These are phyloP conservation scores for Toxotes chatareus DNA, from an alignment of 2,113 vertebrate species.

Conservation along the genomic window DNA sequence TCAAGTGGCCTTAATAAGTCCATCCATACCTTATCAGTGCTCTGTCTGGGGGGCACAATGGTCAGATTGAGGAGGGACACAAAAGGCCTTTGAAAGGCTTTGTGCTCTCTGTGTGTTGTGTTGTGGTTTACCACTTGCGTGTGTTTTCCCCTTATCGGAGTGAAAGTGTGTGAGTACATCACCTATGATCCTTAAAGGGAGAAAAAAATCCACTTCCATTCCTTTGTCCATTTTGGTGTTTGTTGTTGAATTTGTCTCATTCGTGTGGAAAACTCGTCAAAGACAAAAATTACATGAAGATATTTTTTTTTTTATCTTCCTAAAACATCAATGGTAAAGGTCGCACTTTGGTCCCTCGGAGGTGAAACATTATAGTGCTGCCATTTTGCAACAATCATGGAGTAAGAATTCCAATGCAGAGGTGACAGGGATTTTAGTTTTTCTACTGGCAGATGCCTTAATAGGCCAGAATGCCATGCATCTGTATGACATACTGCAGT, in stretches of 20 bases:
- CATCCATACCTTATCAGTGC: conserved; percentile 76
- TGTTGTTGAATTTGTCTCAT: conserved; percentile 20
- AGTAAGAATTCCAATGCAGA: background rate
- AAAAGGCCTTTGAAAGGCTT: conserved; percentile 75
- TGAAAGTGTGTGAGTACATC: conserved; percentile 58
- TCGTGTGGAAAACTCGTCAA: background rate
- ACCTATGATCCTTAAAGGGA: conserved; percentile 52
- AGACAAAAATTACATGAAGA: conserved; percentile 16
- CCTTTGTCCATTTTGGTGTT: conserved; percentile 32
- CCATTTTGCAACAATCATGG: background rate
- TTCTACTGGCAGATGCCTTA: background rate
- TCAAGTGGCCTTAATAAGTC: conserved; percentile 77
- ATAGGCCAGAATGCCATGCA: conserved; percentile 26
- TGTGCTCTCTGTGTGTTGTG: conserved; percentile 67
- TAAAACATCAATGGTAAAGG: background rate
- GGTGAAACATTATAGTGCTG: background rate
- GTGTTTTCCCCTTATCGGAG: conserved; percentile 64
- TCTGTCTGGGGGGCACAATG: conserved; percentile 77
- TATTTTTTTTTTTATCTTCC: background rate
- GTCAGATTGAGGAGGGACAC: conserved; percentile 76
- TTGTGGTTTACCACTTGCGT: conserved; percentile 53
- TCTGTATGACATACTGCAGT: background rate
- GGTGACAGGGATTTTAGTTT: background rate
- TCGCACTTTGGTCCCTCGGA: background rate
- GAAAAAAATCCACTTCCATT: conserved; percentile 23